These are phyloP conservation scores for Danio albolineatus DNA, from an alignment of 2,797 vertebrate species.

Conservation along the genomic window DNA sequence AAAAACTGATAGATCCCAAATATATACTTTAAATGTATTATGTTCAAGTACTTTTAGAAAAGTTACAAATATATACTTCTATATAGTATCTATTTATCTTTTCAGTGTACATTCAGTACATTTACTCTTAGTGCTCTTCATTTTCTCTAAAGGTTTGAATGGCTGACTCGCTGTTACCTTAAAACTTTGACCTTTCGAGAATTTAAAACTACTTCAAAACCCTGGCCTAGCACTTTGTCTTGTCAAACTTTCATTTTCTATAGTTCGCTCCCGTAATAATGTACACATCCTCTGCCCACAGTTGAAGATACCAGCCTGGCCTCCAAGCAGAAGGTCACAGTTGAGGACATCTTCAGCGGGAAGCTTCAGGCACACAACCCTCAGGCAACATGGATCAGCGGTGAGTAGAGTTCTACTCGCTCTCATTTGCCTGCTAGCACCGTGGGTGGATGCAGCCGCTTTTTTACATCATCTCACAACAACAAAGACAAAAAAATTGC, in stretches of 20 bases:
- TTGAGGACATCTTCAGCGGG: slow-evolving; percentile 89
- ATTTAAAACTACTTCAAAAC: background rate
- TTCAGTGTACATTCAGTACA: too few relatives aligned
- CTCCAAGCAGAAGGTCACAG: slow-evolving; percentile 91
- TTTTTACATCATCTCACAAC: slow-evolving; percentile 12
- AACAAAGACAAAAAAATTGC: slow-evolving; percentile 27
- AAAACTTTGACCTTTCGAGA: background rate
- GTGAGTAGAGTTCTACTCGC: slow-evolving; percentile 77
- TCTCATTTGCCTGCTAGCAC: background rate
- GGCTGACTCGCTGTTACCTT: background rate
- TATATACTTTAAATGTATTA: too few relatives aligned
- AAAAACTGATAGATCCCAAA: too few relatives aligned
- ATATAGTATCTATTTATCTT: too few relatives aligned
- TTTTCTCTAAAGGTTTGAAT: too few relatives aligned
- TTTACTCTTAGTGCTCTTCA: too few relatives aligned
- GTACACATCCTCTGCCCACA: slow-evolving; percentile 63
- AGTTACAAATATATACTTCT: too few relatives aligned
- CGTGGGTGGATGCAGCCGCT: background rate
- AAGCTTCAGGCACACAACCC: slow-evolving; percentile 91
- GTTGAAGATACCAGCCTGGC: slow-evolving; percentile 94
- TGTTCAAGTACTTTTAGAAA: too few relatives aligned
- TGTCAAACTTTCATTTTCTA: background rate
- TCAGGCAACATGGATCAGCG: slow-evolving; percentile 90
- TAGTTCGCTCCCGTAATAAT: slow-evolving; percentile 12
- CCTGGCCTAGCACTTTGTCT: background rate